phyloP scores from a whole-genome alignment of 2,113 vertebrate species.

The Saguinus midas region DNA sequence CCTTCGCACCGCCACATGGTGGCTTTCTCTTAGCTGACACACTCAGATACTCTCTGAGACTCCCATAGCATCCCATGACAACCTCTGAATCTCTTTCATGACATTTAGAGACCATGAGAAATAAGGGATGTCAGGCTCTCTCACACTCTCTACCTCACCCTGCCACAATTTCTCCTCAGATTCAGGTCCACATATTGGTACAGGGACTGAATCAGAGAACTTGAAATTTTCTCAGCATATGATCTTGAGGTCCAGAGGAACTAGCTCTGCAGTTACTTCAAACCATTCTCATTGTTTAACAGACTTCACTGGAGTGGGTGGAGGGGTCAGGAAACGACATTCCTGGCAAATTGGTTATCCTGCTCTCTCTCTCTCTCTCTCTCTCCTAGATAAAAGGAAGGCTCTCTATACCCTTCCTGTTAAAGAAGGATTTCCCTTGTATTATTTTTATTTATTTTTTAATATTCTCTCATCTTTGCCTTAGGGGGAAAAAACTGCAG shows the following conservation, averaged over 20 bases:
- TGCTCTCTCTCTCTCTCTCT: too few relatives aligned
- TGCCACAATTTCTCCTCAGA: not conserved
- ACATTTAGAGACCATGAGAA: not conserved
- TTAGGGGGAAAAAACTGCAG: not conserved
- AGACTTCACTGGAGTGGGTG: not conserved
- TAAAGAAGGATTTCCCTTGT: not conserved
- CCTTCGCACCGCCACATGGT: not conserved
- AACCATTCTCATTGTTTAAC: not conserved
- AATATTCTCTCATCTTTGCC: not conserved
- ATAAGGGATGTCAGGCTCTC: not conserved
- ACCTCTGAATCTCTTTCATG: not conserved
- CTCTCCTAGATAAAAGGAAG: not conserved
- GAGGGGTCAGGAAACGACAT: not conserved
- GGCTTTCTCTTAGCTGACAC: not conserved
- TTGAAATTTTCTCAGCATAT: not conserved
- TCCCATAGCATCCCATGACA: not conserved
- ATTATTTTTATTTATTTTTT: constrained; percentile 7
- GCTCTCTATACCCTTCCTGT: not conserved
- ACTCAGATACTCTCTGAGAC: not conserved
- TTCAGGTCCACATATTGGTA: not conserved
- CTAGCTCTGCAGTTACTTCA: not conserved
- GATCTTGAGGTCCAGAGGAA: not conserved
- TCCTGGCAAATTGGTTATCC: not conserved
- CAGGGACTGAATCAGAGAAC: not conserved
- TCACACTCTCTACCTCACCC: not conserved